Base-by-base conservation (phyloP, 92 coral and sea anemone species). In the Bergia puertoricense region DNA sequence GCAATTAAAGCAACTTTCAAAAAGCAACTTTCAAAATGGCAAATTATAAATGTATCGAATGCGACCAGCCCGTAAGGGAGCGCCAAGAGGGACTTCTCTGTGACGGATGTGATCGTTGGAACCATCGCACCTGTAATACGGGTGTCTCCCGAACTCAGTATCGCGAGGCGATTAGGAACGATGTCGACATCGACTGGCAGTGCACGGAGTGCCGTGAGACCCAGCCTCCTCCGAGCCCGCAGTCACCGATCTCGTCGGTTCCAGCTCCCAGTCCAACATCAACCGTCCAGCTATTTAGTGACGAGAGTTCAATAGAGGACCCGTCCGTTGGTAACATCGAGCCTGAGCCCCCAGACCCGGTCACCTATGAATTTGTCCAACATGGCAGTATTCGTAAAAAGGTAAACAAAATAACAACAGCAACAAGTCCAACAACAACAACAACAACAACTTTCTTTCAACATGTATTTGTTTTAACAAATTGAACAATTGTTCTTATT, bases 51-150 rank as follows among this genome's bases (percentile, higher is more conserved):
- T 76, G 80, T 43, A 42, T 76, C 57, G 80, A 76, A 76, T 76
- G 80, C 80, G 48, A 44, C 57, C 80, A 13, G 80, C 80, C 80
- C 59, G 54, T 76, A 75, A 75, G 79, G 79, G 79, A 75, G 79
- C 79, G 45, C 48, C 45, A 36, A 38, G 45, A 10, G 36, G 74
- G 37, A 68, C 74, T 68, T 68, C 38, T 68, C 37, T 68, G 74
- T 68, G 74, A 68, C 74, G 57, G 80, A 43, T 13, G 54, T 44
- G 23, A 20, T 46, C 30, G 51, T 11, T 76, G 80, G 56, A 41
- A 43, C 30, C 10, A 76, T 13, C 80, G 80, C 57, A 44, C 80
- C 30, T 76, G 59, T 44, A 42, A 44, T 76, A 76, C 6, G 38
- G 59, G 80, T 44, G 80, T 76, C 36, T 44, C 79, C 37, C 80